Percentiles rank a stretch among this genome's conserved stretches.
phyloP scores from a whole-genome alignment of 2,888 invertebrate genomes.

The Drosophila prostipennis region DNA sequence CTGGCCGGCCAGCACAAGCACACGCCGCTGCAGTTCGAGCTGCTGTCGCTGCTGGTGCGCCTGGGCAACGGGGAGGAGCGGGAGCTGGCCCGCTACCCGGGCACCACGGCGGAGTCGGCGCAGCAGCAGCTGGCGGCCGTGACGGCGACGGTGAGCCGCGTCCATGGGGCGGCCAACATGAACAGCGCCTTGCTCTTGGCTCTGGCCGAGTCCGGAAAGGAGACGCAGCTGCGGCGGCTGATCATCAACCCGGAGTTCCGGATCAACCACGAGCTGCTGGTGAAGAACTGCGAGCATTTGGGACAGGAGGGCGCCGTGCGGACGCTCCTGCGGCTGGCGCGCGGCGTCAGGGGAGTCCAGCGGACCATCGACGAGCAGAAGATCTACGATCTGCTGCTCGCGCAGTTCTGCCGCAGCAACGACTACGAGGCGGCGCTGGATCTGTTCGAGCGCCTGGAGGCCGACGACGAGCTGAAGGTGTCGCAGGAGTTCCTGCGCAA shows the following conservation, averaged over 20 bases:
- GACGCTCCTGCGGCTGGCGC: constrained; percentile 80
- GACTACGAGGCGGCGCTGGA: constrained; percentile 78
- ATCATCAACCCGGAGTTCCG: constrained; percentile 85
- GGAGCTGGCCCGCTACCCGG: not conserved
- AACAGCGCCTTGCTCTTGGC: constrained; percentile 84
- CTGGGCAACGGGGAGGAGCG: constrained; percentile 39
- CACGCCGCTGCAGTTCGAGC: constrained; percentile 88
- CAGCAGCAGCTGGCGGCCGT: not conserved
- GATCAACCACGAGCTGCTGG: constrained; percentile 85
- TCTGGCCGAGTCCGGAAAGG: constrained; percentile 84
- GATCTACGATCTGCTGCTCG: constrained; percentile 81
- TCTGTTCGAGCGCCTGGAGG: constrained; percentile 81
- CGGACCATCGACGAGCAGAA: constrained; percentile 81
- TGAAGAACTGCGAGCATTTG: constrained; percentile 85
- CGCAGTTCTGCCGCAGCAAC: constrained; percentile 76
- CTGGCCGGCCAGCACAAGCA: constrained; percentile 86
- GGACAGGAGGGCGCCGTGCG: constrained; percentile 77
- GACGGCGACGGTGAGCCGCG: constrained; percentile 48
- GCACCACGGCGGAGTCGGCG: not conserved
- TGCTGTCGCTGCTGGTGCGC: constrained; percentile 85
- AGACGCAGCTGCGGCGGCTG: constrained; percentile 84
- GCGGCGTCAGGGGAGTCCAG: constrained; percentile 78
- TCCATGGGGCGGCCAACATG: constrained; percentile 84
- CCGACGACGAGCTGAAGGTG: constrained; percentile 79
- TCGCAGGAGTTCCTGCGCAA: constrained; percentile 79